Percentiles rank a stretch among this genome's conserved stretches.
Evolutionary conservation across 2,888 invertebrate genomes (phyloP).

Genomic region (Fabriciana adippe): DNA sequence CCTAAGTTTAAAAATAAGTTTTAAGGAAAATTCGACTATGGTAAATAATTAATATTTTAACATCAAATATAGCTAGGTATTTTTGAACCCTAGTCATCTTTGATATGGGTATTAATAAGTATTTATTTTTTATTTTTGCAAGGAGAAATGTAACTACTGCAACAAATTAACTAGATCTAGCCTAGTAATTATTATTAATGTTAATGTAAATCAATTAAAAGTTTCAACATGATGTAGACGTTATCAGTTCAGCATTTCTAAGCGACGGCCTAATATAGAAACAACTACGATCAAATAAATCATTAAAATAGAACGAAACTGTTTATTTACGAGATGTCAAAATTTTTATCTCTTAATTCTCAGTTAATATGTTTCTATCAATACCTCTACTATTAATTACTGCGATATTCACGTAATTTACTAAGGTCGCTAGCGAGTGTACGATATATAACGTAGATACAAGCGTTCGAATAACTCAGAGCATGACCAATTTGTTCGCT

Average conservation of each 20-base stretch:
- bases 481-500: not conserved
- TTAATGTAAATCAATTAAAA: slow-evolving; percentile 14
- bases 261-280: slow-evolving; percentile 1
- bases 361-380: slow-evolving; percentile 4
- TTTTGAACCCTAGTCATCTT: too few species aligned
- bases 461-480: not conserved
- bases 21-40: too few species aligned
- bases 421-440: slow-evolving; percentile 5
- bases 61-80: too few species aligned
- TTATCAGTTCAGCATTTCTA: not conserved
- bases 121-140: too few species aligned
- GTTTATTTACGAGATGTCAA: slow-evolving; percentile 19
- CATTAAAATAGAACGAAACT: slow-evolving; percentile 15
- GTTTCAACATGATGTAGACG: slow-evolving; percentile 1
- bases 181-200: not conserved
- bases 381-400: slow-evolving; percentile 7
- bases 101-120: too few species aligned
- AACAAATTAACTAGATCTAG: not conserved
- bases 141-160: too few species aligned
- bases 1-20: too few species aligned
- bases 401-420: slow-evolving; percentile 6
- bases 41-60: too few species aligned
- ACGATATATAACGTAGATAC: slow-evolving; percentile 9
- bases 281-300: slow-evolving; percentile 12
- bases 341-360: slow-evolving; percentile 20